Base-by-base conservation (phyloP, 1,140 invertebrate species). In the Vanessa atalanta region DNA sequence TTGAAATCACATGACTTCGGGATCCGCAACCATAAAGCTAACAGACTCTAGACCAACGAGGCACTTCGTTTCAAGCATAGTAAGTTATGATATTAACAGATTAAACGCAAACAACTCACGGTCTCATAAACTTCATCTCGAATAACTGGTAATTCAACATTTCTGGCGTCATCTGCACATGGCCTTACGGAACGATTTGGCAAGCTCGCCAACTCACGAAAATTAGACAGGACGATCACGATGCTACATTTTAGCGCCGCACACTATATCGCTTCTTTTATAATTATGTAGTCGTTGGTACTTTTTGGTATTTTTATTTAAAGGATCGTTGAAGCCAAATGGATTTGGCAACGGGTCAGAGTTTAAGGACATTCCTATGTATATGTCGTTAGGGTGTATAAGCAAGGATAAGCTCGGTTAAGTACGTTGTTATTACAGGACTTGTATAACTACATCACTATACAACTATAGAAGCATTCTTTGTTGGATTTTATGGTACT, bases 181-280 rank as follows among this genome's bases (percentile, higher is more conserved):
- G 53, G 53, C 53, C 53, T 57, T 57, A 57, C 16, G 20, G 53
- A 16, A 57, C 79, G 75, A 83, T 85, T 88, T 88, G 87, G 87
- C 85, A 79, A 80, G 75, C 72, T 74, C 16, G 83, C 84, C 84
- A 87, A 83, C 68, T 81, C 79, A 64, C 79, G 82, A 79, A 78
- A 86, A 87, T 87, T 88, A 85, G 79, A 85, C 47, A 43, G 55
- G 47, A 68, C 74, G 79, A 70, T 73, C 65, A 65, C 47, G 26
- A 78, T 72, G 61, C 57, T 75, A 76, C 76, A 68, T 73, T 73
- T 73, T 73, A 73, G 65, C 72, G 71, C 65, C 55, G n/a, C 14
- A 50, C n/a, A 7, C 55, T 26, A 23, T 13, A 23, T 60, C 23
- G 55, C 20, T 3, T 26, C 55, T 60, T 50, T 53, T 60, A 60